A percentile compares a stretch with the other conserved stretches of the same genome.
phyloP scores from a whole-genome alignment of 2,888 invertebrate species.

The Molanna angustata region DNA sequence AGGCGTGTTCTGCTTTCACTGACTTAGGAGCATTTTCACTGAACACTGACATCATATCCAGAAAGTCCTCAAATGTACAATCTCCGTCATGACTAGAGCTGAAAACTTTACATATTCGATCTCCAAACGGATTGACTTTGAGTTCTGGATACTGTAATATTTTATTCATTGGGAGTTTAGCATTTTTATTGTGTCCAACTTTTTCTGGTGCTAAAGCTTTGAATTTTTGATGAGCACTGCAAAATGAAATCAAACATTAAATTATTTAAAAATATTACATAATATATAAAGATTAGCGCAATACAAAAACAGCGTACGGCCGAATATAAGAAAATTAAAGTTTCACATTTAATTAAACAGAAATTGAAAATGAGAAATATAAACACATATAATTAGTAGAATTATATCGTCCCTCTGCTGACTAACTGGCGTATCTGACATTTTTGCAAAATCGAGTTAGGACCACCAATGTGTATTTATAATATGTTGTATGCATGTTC shows the following conservation, averaged over 20 bases:
- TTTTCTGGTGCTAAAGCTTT: constrained; percentile 86
- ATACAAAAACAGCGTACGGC: not conserved
- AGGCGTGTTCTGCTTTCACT: constrained; percentile 93
- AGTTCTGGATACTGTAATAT: constrained; percentile 85
- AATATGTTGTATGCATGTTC: no score
- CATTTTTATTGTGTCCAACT: constrained; percentile 85
- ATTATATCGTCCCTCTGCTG: no score
- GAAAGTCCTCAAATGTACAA: constrained; percentile 92
- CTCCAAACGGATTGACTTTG: constrained; percentile 87
- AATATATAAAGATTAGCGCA: not conserved
- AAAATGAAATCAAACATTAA: constrained; percentile 33
- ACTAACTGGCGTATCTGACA: no score
- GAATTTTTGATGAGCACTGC: constrained; percentile 86
- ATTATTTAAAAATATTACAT: not conserved
- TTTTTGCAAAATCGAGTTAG: no score
- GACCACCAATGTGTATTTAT: no score
- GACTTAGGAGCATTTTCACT: constrained; percentile 88
- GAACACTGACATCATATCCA: constrained; percentile 97
- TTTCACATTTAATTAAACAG: not conserved
- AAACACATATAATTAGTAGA: no score
- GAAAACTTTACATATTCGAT: constrained; percentile 89
- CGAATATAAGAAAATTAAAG: no score
- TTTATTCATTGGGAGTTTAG: constrained; percentile 80
- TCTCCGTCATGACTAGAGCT: constrained; percentile 87
- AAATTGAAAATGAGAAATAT: no score